Conservation (phyloP, 2,113 vertebrate species). For the Ochotona princeps region DNA sequence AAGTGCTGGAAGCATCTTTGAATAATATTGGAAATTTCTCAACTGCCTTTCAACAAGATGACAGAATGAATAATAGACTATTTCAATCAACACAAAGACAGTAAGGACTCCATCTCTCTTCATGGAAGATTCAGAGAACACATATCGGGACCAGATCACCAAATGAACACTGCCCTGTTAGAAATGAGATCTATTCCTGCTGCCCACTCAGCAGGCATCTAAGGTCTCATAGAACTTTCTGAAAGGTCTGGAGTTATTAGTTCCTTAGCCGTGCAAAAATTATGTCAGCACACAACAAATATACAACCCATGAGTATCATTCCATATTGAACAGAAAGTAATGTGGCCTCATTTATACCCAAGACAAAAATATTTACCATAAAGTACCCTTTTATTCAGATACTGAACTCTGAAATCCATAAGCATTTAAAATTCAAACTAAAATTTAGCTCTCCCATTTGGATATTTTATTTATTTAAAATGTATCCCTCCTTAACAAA, state of each 20-base stretch:
- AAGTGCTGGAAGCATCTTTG: slow-evolving; percentile 15
- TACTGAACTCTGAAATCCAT: background rate
- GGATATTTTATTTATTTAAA: background rate
- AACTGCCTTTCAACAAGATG: slow-evolving; percentile 5
- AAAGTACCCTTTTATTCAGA: background rate
- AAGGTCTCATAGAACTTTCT: background rate
- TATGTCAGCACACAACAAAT: background rate
- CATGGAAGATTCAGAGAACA: background rate
- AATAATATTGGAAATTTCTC: slow-evolving; percentile 50
- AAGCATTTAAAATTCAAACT: slow-evolving; percentile 36
- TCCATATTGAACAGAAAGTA: background rate
- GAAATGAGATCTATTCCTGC: background rate
- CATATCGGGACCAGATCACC: background rate
- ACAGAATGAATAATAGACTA: slow-evolving; percentile 54
- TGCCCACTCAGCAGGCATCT: background rate
- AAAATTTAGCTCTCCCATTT: background rate
- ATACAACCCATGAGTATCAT: background rate
- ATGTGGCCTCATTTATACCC: background rate
- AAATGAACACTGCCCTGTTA: background rate
- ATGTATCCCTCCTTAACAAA: background rate
- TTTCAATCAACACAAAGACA: slow-evolving; percentile 43
- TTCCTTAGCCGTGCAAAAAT: background rate
- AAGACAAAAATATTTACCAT: background rate
- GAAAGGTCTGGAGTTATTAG: background rate
- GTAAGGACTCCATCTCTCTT: background rate